These are phyloP conservation scores for Zeugodacus cucurbitae DNA, from an alignment of 1,140 invertebrate species.

Conservation along the genomic window DNA sequence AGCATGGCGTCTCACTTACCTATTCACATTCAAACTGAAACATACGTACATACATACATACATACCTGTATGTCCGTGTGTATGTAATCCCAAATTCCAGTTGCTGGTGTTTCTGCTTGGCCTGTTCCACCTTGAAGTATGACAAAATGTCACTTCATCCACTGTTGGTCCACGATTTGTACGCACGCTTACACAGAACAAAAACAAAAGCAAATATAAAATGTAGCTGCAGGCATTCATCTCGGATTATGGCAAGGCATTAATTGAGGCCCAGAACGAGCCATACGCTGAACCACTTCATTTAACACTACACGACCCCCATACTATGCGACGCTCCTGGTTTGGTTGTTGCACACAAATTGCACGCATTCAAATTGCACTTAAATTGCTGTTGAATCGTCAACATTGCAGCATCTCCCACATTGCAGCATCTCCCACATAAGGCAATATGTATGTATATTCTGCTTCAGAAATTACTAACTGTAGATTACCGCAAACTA, in stretches of 20 bases:
- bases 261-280: not conserved
- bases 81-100: not conserved
- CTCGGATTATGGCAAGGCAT: not conserved
- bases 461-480: no score
- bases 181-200: not conserved
- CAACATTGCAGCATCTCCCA: not conserved
- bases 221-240: not conserved
- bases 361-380: conserved; percentile 11
- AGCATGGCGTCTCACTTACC: not conserved
- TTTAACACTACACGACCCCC: not conserved
- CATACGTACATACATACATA: not conserved
- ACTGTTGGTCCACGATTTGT: not conserved
- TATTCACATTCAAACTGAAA: not conserved
- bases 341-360: not conserved
- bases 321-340: not conserved
- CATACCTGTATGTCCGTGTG: not conserved
- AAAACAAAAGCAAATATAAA: not conserved
- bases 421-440: not conserved
- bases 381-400: not conserved
- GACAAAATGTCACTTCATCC: not conserved
- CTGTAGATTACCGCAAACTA: no score
- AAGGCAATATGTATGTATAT: not conserved
- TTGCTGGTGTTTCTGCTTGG: not conserved
- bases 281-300: not conserved
- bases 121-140: not conserved